Base-by-base conservation (phyloP, 2,113 vertebrate genomes). In the Paramisgurnus dabryanus region DNA sequence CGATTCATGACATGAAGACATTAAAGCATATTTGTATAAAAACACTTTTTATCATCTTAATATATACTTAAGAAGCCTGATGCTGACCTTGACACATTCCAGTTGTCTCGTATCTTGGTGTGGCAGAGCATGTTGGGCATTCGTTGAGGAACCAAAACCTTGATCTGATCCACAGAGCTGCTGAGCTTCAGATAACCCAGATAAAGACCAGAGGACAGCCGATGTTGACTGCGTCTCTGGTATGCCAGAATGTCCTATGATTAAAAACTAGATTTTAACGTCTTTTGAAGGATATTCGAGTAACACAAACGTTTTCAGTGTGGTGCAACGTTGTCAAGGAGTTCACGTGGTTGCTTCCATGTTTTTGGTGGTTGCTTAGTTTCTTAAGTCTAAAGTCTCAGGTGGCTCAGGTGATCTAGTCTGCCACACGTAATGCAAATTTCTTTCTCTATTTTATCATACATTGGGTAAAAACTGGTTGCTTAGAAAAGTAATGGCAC, bases 131-230 rank as follows among this genome's bases (percentile, higher is more conserved):
- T 94, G 86, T 96, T 99, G 61, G 98, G 97, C 65, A 94, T 86
- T 82, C 94, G 91, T 88, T 97, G 96, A 34, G 96, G 88, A 43
- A 99, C 98, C 0, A 99, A 93, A 58, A 99, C 97, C 89, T 92
- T 96, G 90, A 99, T 99, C 90, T 99, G 97, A 89, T 99, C 97
- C 76, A 99, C 97, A 3, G 98, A 99, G 79, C 97, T 98, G 93
- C 96, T 96, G 76, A 99, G 95, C 90, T 99, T 99, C 81, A 99
- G 92, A 91, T 93, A 99, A 63, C 97, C 98, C 86, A 99, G 91
- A 81, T 99, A 99, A 22, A 99, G 90, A 0, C 97, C 96, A 0
- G 97, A 90, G 65, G 92, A 84, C 67, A 99, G 93, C 7, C 95
- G 93, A 43, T 95, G 95, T 84, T 93, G 91, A 87, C 98, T 96